Evolutionary conservation across 1,140 invertebrate genomes (phyloP), one percentile per base, ranked within the genome.

Genomic region (Zelostemma sp.): DNA sequence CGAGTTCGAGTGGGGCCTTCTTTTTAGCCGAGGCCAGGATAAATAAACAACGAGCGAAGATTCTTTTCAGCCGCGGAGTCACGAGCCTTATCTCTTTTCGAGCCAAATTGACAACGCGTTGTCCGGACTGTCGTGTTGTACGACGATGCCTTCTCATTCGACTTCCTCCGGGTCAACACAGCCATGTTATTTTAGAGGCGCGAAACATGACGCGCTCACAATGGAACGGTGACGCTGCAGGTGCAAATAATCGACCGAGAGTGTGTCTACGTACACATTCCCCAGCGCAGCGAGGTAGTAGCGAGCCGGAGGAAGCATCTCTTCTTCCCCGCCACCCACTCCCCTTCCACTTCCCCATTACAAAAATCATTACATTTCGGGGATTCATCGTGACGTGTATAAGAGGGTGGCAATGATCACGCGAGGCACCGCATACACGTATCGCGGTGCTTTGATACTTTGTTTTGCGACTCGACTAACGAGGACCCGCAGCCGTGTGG

Each of bases 191-290:
- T 83, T 80, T 77, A 85, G 81, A 80, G 76, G 81, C 78, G 79
- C 81, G 76, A 83, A 84, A 83, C 81, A 83, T 81, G 83, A 84
- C 83, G 82, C 80, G 79, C 82, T 82, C 66, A 80, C 76, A 79
- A 81, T 79, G 73, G 68, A 68, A 66, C 33, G 66, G 72, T 76
- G 80, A 81, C 75, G 78, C 70, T 79, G 81, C 82, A 84, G 81
- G 80, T 83, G 82, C 74, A 65, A 78, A 74, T 71, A 73, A 66
- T 72, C 67, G 61, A 56, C 51, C 11, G n/a, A 6, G 33, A 35
- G 33, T 28, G 3, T 8, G 3, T 28, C 25, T 28, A 4, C 8
- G 25, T n/a, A n/a, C n/a, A n/a, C n/a, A n/a, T n/a, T n/a, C n/a
- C n/a, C n/a, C n/a, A n/a, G n/a, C n/a, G n/a, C n/a, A 25, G 21